Percentiles rank a stretch among this genome's conserved stretches.
Evolutionary conservation across 2,888 invertebrate genomes (phyloP).

Genomic region (Plebejus anna): DNA sequence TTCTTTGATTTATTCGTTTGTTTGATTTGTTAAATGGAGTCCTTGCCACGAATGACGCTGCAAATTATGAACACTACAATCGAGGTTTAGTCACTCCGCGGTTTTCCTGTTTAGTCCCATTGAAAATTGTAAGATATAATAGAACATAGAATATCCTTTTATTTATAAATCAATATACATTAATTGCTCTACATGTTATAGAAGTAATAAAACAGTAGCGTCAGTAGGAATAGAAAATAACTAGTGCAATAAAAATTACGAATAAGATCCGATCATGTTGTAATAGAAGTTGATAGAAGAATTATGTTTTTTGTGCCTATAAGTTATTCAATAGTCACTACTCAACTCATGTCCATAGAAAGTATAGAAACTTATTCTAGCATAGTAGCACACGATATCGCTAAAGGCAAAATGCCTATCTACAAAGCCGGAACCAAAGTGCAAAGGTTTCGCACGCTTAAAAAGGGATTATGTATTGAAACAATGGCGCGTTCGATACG

Average conservation of each 20-base stretch:
- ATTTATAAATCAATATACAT: not conserved
- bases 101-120: not conserved
- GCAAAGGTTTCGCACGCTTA: constrained; percentile 62
- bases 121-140: not conserved
- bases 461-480: constrained; percentile 67
- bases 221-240: too few relatives aligned
- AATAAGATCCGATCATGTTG: not conserved
- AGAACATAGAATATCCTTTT: not conserved
- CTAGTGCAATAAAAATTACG: not conserved
- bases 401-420: constrained; percentile 29
- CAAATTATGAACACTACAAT: not conserved
- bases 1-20: not conserved
- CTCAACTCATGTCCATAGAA: not conserved
- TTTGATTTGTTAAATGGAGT: not conserved
- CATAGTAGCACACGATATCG: constrained; percentile 1
- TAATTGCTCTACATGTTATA: too few relatives aligned
- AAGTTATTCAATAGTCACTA: not conserved
- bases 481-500: constrained; percentile 44
- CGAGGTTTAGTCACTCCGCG: not conserved
- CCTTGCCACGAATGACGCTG: not conserved
- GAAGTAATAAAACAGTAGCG: too few relatives aligned
- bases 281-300: not conserved
- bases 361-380: not conserved
- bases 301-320: not conserved
- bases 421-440: constrained; percentile 51